A percentile compares a stretch with the other conserved stretches of the same genome.
Evolutionary conservation across 2,888 invertebrate genomes (phyloP).

Genomic region (Caenorhabditis sp.): DNA sequence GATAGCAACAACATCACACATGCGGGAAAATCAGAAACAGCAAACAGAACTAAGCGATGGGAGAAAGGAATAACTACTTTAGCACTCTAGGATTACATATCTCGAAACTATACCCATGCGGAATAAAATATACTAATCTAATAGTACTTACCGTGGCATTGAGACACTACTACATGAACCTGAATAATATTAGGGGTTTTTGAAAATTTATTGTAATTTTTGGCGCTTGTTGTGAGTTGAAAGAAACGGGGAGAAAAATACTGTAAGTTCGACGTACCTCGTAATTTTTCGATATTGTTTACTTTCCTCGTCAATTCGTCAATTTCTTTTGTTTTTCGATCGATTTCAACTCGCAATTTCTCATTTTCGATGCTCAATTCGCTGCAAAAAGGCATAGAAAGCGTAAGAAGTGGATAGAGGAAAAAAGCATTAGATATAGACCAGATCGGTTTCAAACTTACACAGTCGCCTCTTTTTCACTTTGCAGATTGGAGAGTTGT

Average conservation of each 20-base stretch:
- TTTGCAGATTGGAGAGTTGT: conserved; percentile 43
- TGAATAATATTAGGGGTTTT: conserved; percentile 15
- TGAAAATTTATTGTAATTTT: too few species aligned
- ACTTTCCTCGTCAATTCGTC: conserved; percentile 38
- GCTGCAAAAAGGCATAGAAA: conserved; percentile 23
- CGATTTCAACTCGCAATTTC: conserved; percentile 37
- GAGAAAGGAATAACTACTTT: neutral
- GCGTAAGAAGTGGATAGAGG: conserved; percentile 7
- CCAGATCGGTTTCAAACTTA: conserved; percentile 14
- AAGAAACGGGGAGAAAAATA: too few species aligned
- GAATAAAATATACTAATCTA: too few species aligned
- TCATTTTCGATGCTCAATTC: conserved; percentile 43
- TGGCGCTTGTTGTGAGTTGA: too few species aligned
- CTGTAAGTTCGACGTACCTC: conserved; percentile 21
- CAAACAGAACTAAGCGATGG: neutral
- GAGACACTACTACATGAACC: conserved; percentile 47
- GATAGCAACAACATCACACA: conserved; percentile 10
- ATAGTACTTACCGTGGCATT: conserved; percentile 44
- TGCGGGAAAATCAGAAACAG: conserved; percentile 12
- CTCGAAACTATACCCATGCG: too few species aligned
- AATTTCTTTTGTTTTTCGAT: conserved; percentile 36
- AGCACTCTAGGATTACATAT: too few species aligned
- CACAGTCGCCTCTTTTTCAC: conserved; percentile 36
- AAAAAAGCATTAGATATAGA: neutral
- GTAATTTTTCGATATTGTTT: conserved; percentile 35